These are phyloP conservation scores for Brachionus rubens DNA, from an alignment of 1,140 invertebrate species.

Conservation along the genomic window DNA sequence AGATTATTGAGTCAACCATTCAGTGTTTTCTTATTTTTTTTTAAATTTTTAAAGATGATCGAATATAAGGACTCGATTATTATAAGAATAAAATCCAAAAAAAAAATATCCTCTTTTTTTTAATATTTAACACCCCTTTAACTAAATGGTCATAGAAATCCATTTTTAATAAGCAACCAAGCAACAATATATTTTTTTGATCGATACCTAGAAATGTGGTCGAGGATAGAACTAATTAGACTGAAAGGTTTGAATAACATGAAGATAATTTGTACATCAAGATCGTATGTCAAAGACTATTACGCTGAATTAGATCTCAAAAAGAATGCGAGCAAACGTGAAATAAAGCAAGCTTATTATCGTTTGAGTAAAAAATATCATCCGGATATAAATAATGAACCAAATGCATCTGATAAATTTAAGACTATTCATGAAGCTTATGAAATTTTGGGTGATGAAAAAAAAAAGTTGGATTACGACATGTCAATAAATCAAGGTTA, in stretches of 20 bases:
- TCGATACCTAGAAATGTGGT: slow-evolving; percentile 9
- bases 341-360: slow-evolving; percentile 46
- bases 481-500: slow-evolving; percentile 4
- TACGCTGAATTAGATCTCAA: slow-evolving; percentile 2
- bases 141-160: neutral
- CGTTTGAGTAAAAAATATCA: slow-evolving; percentile 38
- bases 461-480: slow-evolving; percentile 36
- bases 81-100: no score
- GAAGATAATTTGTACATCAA: neutral
- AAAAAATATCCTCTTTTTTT: neutral
- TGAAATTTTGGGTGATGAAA: slow-evolving; percentile 34
- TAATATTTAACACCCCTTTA: neutral
- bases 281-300: slow-evolving; percentile 18
- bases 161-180: neutral
- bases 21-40: neutral
- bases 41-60: neutral
- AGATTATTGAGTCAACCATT: neutral
- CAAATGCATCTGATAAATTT: slow-evolving; percentile 13
- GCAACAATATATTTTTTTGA: no score
- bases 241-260: no score
- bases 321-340: neutral
- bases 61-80: no score
- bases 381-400: slow-evolving; percentile 30
- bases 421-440: slow-evolving; percentile 33
- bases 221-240: neutral